These are phyloP conservation scores for Latheticus oryzae DNA, from an alignment of 2,888 invertebrate species.

Conservation along the genomic window DNA sequence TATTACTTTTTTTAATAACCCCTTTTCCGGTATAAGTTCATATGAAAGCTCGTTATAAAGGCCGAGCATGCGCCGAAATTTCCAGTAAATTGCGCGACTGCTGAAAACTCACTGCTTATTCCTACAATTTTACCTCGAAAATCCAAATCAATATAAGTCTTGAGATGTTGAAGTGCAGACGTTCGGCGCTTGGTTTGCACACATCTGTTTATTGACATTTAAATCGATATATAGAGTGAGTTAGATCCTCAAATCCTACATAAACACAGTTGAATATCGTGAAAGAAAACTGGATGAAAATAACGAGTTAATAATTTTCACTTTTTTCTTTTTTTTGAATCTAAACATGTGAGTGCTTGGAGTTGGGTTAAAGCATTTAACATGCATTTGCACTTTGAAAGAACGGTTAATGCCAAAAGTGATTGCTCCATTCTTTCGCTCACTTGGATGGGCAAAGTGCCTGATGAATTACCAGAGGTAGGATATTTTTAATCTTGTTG, in stretches of 20 bases:
- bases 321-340: neutral
- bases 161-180: slow-evolving; percentile 53
- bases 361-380: slow-evolving; percentile 40
- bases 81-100: slow-evolving; percentile 51
- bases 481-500: slow-evolving; percentile 53
- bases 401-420: slow-evolving; percentile 92
- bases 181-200: slow-evolving; percentile 34
- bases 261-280: slow-evolving; percentile 18
- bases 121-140: slow-evolving; percentile 55
- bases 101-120: slow-evolving; percentile 46
- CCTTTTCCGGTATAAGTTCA: too few relatives aligned
- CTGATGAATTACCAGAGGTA: slow-evolving; percentile 95
- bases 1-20: too few relatives aligned
- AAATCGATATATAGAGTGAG: slow-evolving; percentile 33
- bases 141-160: slow-evolving; percentile 60
- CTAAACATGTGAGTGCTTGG: slow-evolving; percentile 25
- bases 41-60: too few relatives aligned
- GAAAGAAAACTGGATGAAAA: slow-evolving; percentile 4
- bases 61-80: slow-evolving; percentile 39
- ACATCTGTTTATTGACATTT: slow-evolving; percentile 41
- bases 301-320: slow-evolving; percentile 1
- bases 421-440: slow-evolving; percentile 94
- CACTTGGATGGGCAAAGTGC: slow-evolving; percentile 99
- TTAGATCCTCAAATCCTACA: slow-evolving; percentile 18
- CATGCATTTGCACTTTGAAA: slow-evolving; percentile 97